phyloP scores from a whole-genome alignment of 1,140 invertebrate genomes.

The Portunus trituberculatus region DNA sequence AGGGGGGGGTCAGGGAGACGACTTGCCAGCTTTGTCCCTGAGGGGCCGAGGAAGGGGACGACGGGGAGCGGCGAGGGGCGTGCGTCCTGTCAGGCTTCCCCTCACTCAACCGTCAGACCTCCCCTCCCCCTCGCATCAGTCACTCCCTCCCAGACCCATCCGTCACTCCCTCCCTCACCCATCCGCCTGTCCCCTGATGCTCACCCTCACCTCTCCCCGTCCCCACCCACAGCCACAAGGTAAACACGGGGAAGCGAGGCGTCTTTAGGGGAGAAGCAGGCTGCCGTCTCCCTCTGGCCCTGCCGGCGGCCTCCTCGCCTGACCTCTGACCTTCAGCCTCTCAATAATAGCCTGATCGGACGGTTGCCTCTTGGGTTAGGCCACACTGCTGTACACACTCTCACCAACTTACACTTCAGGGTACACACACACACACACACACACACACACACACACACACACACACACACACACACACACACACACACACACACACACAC shows the following conservation, averaged over 20 bases:
- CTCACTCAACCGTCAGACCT: neutral
- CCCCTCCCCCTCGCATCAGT: neutral
- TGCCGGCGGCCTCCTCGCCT: neutral
- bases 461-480: neutral
- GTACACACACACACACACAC: conserved; percentile 13
- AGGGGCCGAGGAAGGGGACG: neutral
- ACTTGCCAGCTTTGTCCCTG: neutral
- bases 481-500: conserved; percentile 34
- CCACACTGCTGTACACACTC: conserved; percentile 15
- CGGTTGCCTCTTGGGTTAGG: neutral
- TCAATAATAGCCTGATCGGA: conserved; percentile 13
- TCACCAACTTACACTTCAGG: neutral
- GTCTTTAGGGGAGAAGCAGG: neutral
- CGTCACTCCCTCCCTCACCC: conserved; percentile 15
- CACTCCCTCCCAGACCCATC: neutral
- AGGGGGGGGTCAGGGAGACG: neutral
- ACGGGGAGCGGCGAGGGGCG: neutral
- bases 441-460: conserved; percentile 22
- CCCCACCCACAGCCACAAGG: neutral
- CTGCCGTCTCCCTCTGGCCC: neutral
- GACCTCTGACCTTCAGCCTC: conserved; percentile 30
- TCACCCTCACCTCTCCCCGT: neutral
- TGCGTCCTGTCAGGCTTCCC: conserved; percentile 3
- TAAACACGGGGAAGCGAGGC: conserved; percentile 7
- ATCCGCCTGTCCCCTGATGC: neutral